Percentiles rank a stretch among this genome's conserved stretches.
These are phyloP conservation scores for Geococcyx californianus DNA, from an alignment of 2,113 vertebrate species.

Conservation along the genomic window DNA sequence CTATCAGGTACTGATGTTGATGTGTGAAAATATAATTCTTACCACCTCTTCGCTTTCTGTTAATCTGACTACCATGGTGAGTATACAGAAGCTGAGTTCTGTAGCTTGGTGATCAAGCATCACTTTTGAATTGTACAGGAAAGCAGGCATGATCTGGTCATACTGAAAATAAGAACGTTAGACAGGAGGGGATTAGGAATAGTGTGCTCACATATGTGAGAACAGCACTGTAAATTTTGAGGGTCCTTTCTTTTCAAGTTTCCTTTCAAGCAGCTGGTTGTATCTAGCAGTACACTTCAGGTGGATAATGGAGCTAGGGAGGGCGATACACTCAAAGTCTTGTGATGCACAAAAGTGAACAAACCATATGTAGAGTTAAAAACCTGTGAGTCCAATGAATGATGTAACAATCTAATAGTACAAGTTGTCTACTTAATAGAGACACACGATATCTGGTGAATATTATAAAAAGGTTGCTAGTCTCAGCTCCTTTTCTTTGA, in stretches of 20 bases:
- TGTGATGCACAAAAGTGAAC: background rate
- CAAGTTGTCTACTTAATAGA: background rate
- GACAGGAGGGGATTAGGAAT: background rate
- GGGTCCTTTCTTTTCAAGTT: too few species aligned
- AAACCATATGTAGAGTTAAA: background rate
- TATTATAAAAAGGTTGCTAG: background rate
- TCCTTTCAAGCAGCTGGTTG: background rate
- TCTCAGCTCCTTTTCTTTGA: background rate
- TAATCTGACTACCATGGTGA: background rate
- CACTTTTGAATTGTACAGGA: background rate
- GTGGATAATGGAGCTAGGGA: background rate
- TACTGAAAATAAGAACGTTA: background rate
- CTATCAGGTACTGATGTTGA: background rate
- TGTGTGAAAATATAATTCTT: background rate
- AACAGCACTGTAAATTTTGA: background rate
- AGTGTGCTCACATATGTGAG: background rate
- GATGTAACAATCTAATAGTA: background rate
- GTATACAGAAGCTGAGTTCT: background rate
- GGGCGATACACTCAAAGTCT: background rate
- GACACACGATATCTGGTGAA: background rate
- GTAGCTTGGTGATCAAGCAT: background rate
- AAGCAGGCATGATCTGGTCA: background rate
- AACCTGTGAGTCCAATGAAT: background rate
- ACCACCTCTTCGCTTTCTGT: background rate
- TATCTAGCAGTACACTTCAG: background rate